Conservation (phyloP, 2,113 vertebrate species). For the Antechinus stuartii region DNA sequence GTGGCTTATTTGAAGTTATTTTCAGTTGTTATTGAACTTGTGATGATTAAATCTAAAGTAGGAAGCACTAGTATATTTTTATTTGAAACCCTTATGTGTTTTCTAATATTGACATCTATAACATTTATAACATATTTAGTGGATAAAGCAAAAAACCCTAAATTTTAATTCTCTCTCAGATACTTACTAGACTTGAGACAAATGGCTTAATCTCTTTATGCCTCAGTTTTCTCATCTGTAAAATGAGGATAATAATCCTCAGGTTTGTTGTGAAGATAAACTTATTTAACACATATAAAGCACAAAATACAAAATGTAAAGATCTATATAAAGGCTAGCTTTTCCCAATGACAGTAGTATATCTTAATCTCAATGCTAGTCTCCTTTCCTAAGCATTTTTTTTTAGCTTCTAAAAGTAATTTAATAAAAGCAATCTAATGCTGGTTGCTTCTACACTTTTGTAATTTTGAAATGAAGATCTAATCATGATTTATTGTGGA, state of each 20-base stretch:
- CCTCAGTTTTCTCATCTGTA: neutral
- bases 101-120: neutral
- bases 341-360: neutral
- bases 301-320: neutral
- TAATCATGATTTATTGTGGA: neutral
- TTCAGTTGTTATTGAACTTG: neutral
- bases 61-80: neutral
- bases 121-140: neutral
- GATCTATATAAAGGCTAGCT: neutral
- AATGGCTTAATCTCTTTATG: neutral
- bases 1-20: neutral
- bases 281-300: neutral
- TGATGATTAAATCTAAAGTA: neutral
- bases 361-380: neutral
- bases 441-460: neutral
- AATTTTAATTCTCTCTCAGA: neutral
- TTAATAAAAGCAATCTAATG: neutral
- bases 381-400: neutral
- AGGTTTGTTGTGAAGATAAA: neutral
- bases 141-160: neutral
- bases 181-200: neutral
- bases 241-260: neutral
- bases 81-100: neutral
- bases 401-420: neutral
- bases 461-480: neutral